Evolutionary conservation across 2,113 vertebrate genomes (phyloP).

Genomic region (Aptenodytes patagonicus): DNA sequence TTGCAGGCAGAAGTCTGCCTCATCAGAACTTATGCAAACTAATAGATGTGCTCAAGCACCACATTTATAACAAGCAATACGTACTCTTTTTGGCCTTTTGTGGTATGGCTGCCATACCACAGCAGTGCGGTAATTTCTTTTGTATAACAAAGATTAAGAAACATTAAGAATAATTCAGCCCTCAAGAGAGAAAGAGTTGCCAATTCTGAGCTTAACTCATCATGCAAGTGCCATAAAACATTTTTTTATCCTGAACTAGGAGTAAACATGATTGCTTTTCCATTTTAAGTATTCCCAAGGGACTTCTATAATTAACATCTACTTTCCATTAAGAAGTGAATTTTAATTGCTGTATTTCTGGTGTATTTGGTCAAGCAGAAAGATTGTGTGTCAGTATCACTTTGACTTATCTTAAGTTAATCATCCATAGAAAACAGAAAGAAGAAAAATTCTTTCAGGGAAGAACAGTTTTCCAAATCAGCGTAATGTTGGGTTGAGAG

Average conservation of each 20-base stretch:
- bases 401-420: background rate
- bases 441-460: background rate
- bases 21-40: background rate
- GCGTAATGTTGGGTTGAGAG: fast-evolving
- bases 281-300: conserved; percentile 21
- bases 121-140: background rate
- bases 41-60: fast-evolving
- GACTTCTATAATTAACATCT: conserved; percentile 29
- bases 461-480: background rate
- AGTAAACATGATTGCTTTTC: background rate
- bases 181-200: background rate
- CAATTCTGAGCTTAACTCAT: background rate
- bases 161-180: background rate
- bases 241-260: background rate
- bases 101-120: background rate
- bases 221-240: background rate
- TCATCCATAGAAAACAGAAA: background rate
- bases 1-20: background rate
- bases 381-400: background rate
- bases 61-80: fast-evolving
- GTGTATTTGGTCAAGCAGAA: conserved; percentile 38
- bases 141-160: background rate
- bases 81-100: background rate
- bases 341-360: conserved; percentile 43
- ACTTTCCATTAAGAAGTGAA: conserved; percentile 4